phyloP scores from a whole-genome alignment of 2,797 vertebrate species.

The Streptopelia turtur region DNA sequence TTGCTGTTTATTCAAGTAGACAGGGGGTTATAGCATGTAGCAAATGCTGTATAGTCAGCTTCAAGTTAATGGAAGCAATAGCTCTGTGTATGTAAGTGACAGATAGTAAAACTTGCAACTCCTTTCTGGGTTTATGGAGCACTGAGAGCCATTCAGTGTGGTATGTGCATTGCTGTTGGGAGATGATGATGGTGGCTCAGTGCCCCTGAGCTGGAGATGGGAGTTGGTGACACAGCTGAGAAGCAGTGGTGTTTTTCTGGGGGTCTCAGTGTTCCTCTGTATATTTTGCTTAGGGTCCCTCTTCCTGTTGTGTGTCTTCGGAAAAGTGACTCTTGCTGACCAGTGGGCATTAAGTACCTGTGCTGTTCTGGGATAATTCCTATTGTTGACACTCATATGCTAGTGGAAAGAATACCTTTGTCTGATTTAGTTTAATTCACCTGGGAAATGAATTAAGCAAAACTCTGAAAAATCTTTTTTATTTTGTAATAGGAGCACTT shows the following conservation, averaged over 20 bases:
- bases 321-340: not conserved
- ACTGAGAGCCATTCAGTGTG: not conserved
- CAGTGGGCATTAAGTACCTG: not conserved
- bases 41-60: not conserved
- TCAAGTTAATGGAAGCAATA: not conserved
- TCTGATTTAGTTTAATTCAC: conserved; percentile 47
- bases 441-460: conserved; percentile 54
- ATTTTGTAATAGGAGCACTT: conserved; percentile 62
- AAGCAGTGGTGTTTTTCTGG: not conserved
- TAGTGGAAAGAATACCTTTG: not conserved
- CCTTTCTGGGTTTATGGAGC: not conserved
- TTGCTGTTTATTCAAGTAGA: not conserved
- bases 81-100: not conserved
- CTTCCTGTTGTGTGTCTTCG: not conserved
- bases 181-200: not conserved
- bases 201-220: not conserved
- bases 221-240: not conserved
- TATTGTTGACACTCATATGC: not conserved
- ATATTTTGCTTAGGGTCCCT: not conserved
- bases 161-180: not conserved
- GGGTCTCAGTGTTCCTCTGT: not conserved
- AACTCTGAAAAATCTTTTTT: conserved; percentile 40
- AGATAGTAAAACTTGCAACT: not conserved
- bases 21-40: not conserved
- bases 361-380: not conserved